Percentiles rank a stretch among this genome's conserved stretches.
Evolutionary conservation across 2,888 invertebrate species (phyloP).

Genomic region (Podabrus alpinus): DNA sequence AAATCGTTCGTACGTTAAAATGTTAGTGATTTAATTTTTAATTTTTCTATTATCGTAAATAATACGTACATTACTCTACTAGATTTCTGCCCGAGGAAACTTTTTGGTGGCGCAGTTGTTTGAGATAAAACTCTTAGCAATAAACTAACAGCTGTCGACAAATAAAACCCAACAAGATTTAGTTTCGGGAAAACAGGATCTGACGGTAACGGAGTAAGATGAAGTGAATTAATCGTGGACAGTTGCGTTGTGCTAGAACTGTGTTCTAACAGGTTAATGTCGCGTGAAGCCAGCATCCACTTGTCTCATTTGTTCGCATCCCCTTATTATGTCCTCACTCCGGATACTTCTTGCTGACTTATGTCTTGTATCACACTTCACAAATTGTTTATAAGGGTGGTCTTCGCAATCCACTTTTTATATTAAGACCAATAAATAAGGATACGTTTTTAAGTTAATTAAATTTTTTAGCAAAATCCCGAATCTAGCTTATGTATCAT

Average conservation of each 20-base stretch:
- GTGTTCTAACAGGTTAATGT: conserved; percentile 55
- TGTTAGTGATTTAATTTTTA: not conserved
- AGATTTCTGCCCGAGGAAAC: not conserved
- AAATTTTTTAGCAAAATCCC: not conserved
- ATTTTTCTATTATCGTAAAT: not conserved
- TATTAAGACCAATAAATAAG: not conserved
- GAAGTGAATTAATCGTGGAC: conserved; percentile 50
- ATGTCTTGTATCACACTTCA: conserved; percentile 2
- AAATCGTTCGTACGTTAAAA: not conserved
- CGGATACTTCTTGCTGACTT: conserved; percentile 19
- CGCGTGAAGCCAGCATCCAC: conserved; percentile 52
- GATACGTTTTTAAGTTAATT: not conserved
- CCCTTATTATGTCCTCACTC: conserved; percentile 29
- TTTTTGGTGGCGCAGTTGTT: conserved; percentile 4
- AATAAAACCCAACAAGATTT: conserved; percentile 39
- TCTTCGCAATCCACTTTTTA: not conserved
- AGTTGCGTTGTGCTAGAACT: conserved; percentile 42
- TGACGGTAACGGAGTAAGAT: conserved; percentile 38
- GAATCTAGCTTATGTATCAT: not conserved
- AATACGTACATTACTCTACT: too few species aligned
- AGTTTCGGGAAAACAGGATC: conserved; percentile 42
- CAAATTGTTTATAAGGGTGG: not conserved
- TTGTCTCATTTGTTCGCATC: conserved; percentile 51
- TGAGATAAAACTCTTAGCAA: conserved; percentile 11
- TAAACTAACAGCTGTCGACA: conserved; percentile 26